These are phyloP conservation scores for Tachyglossus aculeatus DNA, from an alignment of 2,797 vertebrate genomes.

Conservation along the genomic window DNA sequence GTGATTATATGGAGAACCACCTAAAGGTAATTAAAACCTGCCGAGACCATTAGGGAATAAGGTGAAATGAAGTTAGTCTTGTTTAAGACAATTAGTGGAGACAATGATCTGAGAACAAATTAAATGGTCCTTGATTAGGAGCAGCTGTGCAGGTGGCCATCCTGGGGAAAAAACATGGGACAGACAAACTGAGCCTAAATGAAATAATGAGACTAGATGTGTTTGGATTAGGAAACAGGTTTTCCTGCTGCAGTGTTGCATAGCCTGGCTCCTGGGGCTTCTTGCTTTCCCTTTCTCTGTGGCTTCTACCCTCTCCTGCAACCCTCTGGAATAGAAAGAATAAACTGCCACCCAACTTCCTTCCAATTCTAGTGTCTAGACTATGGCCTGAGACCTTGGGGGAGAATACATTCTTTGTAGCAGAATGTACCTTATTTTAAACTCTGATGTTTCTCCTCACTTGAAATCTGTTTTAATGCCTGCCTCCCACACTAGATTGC, in stretches of 20 bases:
- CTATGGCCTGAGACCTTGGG: too few relatives aligned
- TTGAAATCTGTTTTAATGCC: too few relatives aligned
- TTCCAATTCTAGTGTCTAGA: too few relatives aligned
- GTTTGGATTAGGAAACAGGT: conserved; percentile 40
- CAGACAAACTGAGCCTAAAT: conserved; percentile 45
- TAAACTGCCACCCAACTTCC: too few relatives aligned
- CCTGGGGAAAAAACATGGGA: conserved; percentile 58
- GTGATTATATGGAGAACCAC: conserved; percentile 63
- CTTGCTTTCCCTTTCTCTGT: neutral
- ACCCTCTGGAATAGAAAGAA: too few relatives aligned
- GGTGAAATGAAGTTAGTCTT: conserved; percentile 75
- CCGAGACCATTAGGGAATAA: conserved; percentile 68
- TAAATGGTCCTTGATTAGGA: conserved; percentile 70
- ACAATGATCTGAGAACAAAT: conserved; percentile 74
- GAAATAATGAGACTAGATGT: conserved; percentile 43
- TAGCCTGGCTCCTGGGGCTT: conserved; percentile 4
- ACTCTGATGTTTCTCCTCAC: too few relatives aligned
- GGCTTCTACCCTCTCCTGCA: neutral
- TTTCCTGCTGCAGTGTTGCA: conserved; percentile 11
- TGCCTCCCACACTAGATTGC: too few relatives aligned
- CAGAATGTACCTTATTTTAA: too few relatives aligned
- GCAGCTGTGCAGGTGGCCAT: conserved; percentile 64
- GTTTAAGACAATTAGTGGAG: conserved; percentile 77
- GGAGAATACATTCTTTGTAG: too few relatives aligned
- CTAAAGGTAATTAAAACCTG: conserved; percentile 78